Evolutionary conservation across 1,140 invertebrate genomes (phyloP), one percentile per base, ranked within the genome.

Genomic region (Campoletis sonorensis): DNA sequence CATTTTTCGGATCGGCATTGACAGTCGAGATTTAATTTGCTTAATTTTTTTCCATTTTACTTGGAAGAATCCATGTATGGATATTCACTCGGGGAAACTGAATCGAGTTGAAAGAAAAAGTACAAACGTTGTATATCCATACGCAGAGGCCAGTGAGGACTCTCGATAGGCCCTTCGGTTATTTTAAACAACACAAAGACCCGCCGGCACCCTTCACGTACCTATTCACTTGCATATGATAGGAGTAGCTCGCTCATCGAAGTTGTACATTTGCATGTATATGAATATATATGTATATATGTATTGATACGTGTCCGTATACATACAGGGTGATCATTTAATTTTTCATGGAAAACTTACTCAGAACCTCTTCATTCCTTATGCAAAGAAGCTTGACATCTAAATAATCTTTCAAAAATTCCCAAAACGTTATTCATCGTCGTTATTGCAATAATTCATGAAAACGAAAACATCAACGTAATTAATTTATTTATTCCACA

Each of bases 121-220:
- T 30, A 75, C 61, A 64, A 80, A 79, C 67, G 80, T 33, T 33
- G 30, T 70, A 82, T 40, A 30, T 64, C 30, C 81, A 54, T 27
- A 73, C 15, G 79, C 37, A 30, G 18, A 83, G 72, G 37, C 54
- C 61, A 71, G 76, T 80, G 82, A 84, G 85, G 70, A 81, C 86
- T 86, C 85, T 88, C 87, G 86, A 85, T 86, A 87, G 89, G 87
- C 89, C 89, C 88, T 90, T 89, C 86, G 83, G 88, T 92, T 81
- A 90, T 91, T 91, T 89, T 89, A 91, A 91, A 90, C 88, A 92
- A 92, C 90, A 92, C 90, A 91, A 91, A 91, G 88, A 87, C 85
- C 87, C 85, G 84, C 87, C 86, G 86, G 87, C 71, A 81, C 78
- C 81, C 79, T 80, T 81, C 81, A 26, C 30, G 81, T 83, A 81